Evolutionary conservation across 2,113 vertebrate species (phyloP).

Genomic region (Cryptomyrus ogoouensis): DNA sequence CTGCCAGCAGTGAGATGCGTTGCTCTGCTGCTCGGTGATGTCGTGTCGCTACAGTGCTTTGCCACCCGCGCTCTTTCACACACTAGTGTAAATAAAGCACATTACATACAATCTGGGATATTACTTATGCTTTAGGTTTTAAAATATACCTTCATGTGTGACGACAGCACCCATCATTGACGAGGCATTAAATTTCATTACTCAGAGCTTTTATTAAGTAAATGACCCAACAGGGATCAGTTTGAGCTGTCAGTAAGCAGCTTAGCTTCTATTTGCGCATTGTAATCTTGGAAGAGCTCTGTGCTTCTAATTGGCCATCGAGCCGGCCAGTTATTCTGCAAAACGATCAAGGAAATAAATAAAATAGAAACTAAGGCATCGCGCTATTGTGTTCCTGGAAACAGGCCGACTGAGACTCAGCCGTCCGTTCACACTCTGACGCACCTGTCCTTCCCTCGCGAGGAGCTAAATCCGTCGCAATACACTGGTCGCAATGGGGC

Average conservation of each 20-base stretch:
- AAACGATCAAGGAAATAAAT: neutral
- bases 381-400: conserved; percentile 21
- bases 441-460: conserved; percentile 35
- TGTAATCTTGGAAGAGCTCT: neutral
- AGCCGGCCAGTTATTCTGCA: neutral
- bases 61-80: neutral
- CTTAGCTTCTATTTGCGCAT: neutral
- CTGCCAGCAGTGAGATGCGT: neutral
- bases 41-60: neutral
- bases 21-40: neutral
- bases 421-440: neutral
- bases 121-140: neutral
- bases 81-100: neutral
- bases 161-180: neutral
- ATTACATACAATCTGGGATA: conserved; percentile 2
- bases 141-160: neutral
- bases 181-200: neutral
- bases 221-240: neutral
- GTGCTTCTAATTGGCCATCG: neutral
- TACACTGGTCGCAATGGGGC: conserved; percentile 54
- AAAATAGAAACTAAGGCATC: neutral
- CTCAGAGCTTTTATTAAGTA: conserved; percentile 4
- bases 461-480: conserved; percentile 45
- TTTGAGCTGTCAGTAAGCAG: neutral
- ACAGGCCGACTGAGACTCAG: conserved; percentile 24